phyloP scores from a whole-genome alignment of 37 sponge, comb jelly and placozoan species.

The Eunapius fragilis region DNA sequence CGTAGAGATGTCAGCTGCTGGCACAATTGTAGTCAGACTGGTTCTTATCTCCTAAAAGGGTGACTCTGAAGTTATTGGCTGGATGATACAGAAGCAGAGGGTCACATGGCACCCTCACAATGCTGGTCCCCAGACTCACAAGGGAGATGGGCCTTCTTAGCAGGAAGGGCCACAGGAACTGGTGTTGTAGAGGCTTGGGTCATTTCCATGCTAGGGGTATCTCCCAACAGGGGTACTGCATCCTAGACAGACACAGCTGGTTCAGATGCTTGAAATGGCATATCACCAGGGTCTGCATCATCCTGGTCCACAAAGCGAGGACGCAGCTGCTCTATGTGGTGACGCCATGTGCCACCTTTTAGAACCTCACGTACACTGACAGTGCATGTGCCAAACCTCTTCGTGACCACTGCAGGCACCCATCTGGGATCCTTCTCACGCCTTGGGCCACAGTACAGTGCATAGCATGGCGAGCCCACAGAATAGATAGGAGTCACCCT shows the following conservation, averaged over 20 bases:
- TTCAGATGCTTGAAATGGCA: no score
- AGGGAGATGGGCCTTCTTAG: conserved; percentile 47
- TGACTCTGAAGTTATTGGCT: conserved; percentile 65
- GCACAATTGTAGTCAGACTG: conserved; percentile 77
- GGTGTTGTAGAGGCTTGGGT: neutral
- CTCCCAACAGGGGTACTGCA: neutral
- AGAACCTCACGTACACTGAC: neutral
- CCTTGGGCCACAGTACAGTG: neutral
- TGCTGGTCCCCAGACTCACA: conserved; percentile 27
- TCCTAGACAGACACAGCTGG: neutral
- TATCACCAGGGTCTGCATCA: no score
- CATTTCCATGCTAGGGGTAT: no score
- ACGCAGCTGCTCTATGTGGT: neutral
- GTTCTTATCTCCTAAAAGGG: conserved; percentile 42
- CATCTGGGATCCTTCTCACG: neutral
- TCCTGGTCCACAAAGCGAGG: no score
- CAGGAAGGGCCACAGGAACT: neutral
- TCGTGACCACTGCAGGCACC: neutral
- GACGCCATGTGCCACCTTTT: neutral
- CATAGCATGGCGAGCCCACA: neutral
- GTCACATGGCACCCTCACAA: no score
- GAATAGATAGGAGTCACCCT: neutral
- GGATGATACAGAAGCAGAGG: neutral
- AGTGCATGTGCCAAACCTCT: neutral
- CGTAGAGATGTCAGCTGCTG: no score